These are phyloP conservation scores for Trogon surrucura DNA, from an alignment of 2,113 vertebrate species.

Conservation along the genomic window DNA sequence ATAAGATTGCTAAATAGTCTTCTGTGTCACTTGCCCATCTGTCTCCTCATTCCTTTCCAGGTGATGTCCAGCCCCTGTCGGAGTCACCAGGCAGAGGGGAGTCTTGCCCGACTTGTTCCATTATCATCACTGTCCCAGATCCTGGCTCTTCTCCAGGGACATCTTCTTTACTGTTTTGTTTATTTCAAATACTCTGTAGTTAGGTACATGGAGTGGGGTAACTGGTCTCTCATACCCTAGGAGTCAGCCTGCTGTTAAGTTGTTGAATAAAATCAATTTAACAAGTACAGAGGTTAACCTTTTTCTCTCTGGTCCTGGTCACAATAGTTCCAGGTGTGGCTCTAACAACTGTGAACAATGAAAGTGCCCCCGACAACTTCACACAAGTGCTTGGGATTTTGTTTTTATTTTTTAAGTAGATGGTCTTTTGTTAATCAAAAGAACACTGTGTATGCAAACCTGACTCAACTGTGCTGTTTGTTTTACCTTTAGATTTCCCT, in stretches of 20 bases:
- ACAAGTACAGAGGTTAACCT: not conserved
- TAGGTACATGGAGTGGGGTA: not conserved
- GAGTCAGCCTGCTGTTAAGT: not conserved
- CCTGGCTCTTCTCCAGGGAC: not conserved
- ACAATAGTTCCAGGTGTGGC: not conserved
- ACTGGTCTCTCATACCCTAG: not conserved
- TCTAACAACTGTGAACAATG: not conserved
- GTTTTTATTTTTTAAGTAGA: not conserved
- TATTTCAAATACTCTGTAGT: not conserved
- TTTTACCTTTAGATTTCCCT: not conserved
- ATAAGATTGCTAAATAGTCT: not conserved
- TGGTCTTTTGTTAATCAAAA: not conserved
- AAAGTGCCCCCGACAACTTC: not conserved
- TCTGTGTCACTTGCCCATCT: not conserved
- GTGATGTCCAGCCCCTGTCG: not conserved
- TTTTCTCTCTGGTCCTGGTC: not conserved
- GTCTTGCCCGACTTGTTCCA: not conserved
- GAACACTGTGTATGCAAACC: not conserved
- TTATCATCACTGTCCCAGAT: not conserved
- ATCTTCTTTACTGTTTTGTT: not conserved
- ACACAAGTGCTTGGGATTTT: not conserved
- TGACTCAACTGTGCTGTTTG: not conserved
- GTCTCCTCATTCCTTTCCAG: not conserved
- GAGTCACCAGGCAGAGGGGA: not conserved
- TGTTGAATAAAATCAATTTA: not conserved